A percentile compares a stretch with the other conserved stretches of the same genome.
These are phyloP conservation scores for Pardosa pseudoannulata DNA, from an alignment of 2,888 invertebrate species.

Conservation along the genomic window DNA sequence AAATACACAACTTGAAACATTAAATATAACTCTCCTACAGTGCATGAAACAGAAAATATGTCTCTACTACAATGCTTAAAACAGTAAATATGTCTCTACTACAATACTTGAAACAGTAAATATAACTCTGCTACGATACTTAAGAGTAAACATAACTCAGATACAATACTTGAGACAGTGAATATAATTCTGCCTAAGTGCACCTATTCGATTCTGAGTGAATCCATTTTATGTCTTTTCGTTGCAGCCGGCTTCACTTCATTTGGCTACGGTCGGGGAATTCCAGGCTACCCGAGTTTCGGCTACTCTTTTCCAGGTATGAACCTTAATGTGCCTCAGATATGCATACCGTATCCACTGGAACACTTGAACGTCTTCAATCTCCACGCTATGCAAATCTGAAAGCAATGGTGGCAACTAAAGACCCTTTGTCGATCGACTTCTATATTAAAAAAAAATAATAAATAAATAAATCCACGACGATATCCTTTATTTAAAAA, in stretches of 20 bases:
- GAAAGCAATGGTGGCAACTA: constrained; percentile 76
- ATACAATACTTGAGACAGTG: too few species aligned
- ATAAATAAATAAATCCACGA: neutral
- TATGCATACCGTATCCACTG: constrained; percentile 77
- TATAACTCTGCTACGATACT: too few species aligned
- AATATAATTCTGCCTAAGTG: neutral
- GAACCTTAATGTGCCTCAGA: constrained; percentile 75
- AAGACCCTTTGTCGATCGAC: neutral
- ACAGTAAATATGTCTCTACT: too few species aligned
- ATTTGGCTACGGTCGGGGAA: constrained; percentile 75
- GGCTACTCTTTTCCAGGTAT: constrained; percentile 75
- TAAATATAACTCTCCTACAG: too few species aligned
- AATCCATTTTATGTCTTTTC: constrained; percentile 14
- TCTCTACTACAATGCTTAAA: too few species aligned
- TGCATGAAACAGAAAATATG: too few species aligned
- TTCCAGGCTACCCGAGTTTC: constrained; percentile 75
- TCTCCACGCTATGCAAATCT: constrained; percentile 88
- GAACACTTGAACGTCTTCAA: constrained; percentile 79
- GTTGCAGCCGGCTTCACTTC: constrained; percentile 74
- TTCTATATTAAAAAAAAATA: neutral
- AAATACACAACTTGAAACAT: too few species aligned
- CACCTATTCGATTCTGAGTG: too few species aligned
- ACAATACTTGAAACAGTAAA: too few species aligned
- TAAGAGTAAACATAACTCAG: too few species aligned
- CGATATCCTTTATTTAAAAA: neutral